Base-by-base conservation (phyloP, 1,140 invertebrate species). In the Brachionus calyciflorus region DNA sequence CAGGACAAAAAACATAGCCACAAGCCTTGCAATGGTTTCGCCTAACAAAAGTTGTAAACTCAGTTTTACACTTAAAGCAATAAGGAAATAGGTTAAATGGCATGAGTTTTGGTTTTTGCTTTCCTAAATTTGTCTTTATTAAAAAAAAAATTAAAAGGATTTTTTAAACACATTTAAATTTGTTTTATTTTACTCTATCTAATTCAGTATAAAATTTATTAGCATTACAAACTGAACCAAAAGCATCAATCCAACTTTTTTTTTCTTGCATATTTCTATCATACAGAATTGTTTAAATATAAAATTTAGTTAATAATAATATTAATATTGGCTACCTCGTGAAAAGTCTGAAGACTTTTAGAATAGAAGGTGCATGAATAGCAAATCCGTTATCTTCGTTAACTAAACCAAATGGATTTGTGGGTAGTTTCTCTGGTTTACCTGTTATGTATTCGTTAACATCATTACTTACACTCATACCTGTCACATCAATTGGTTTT, bases 1-100 rank as follows among this genome's bases (percentile, higher is more conserved):
- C 5, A 12, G 5, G 4, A 17, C 53, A 57, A 57, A 57, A 57
- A 9, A 57, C 24, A 57, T 57, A 57, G 12, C 53, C 53, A 33
- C 53, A 57, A 28, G 53, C 53, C 19, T 57, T 57, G 53, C 53
- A 57, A 33, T 57, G 53, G n/a, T 57, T 6, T 17, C 30, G 3
- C 3, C 19, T 57, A 7, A 12, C 17, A 4, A 57, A 12, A 12
- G 53, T 14, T 28, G 24, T 28, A n/a, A 57, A 57, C 30, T 57
- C 24, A 14, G 4, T 19, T 24, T 57, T 57, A 17, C 53, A 57
- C 21, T 19, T n/a, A n/a, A 28, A 28, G 19, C 53, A 57, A 28
- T 28, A 28, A 2, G 7, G 53, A 57, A 57, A 28, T 14, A 57
- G 12, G 10, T 57, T 57, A 9, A 6, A 3, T 9, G 53, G 53